Evolutionary conservation across 2,113 vertebrate species (phyloP).

Genomic region (Muscicapa adusta): DNA sequence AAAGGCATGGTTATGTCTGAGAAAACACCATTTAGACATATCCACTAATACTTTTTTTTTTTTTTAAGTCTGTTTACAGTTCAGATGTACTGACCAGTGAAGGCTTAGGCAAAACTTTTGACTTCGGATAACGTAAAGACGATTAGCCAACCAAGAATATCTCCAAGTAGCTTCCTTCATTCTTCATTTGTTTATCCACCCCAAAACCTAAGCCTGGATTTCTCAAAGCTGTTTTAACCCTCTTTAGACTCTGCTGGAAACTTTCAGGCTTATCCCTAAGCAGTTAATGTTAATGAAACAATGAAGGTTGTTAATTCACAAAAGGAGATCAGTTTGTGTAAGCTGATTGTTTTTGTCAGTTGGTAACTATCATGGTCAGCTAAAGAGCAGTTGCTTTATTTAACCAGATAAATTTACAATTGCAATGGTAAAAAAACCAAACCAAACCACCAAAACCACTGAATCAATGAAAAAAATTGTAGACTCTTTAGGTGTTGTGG

Average conservation of each 20-base stretch:
- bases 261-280: not conserved
- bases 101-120: not conserved
- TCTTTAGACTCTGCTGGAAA: not conserved
- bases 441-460: accelerated
- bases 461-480: not conserved
- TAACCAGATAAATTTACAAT: not conserved
- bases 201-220: constrained; percentile 13
- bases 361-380: not conserved
- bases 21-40: not conserved
- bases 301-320: not conserved
- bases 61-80: not conserved
- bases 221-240: constrained; percentile 17
- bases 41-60: not conserved
- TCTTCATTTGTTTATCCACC: constrained; percentile 9
- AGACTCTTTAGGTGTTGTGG: not conserved
- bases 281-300: constrained; percentile 22
- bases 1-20: not conserved
- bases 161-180: not conserved
- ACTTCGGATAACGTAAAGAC: not conserved
- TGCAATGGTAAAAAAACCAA: not conserved
- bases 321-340: not conserved
- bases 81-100: not conserved
- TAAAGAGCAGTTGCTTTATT: not conserved
- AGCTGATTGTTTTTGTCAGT: not conserved
- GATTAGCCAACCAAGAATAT: constrained; percentile 9